Evolutionary conservation across 2,888 invertebrate species (phyloP).

Genomic region (Orchestes rusci): DNA sequence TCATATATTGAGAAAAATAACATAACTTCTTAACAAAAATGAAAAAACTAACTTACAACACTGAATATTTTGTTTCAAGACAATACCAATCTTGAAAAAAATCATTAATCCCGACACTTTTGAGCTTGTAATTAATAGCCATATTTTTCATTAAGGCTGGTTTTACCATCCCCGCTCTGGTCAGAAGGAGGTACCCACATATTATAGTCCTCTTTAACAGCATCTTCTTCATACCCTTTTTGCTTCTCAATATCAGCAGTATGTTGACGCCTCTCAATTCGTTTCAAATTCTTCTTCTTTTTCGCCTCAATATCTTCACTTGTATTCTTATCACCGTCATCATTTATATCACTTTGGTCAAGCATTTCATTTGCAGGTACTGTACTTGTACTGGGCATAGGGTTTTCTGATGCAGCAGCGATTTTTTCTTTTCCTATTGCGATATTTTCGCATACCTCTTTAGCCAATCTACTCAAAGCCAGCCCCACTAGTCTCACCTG

Average conservation of each 20-base stretch:
- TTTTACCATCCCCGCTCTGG: conserved; percentile 72
- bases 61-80: too few species aligned
- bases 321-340: neutral
- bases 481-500: too few species aligned
- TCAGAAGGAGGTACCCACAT: conserved; percentile 71
- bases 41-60: too few species aligned
- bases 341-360: neutral
- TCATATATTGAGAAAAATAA: too few species aligned
- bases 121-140: conserved; percentile 64
- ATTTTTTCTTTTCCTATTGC: too few species aligned
- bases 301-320: conserved; percentile 23
- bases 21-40: too few species aligned
- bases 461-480: too few species aligned
- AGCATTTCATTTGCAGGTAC: neutral
- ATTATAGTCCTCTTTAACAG: conserved; percentile 56
- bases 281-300: conserved; percentile 36
- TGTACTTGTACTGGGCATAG: neutral
- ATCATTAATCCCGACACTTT: too few species aligned
- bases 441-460: conserved; percentile 14
- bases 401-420: neutral
- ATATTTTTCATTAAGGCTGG: conserved; percentile 67
- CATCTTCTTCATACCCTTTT: conserved; percentile 43
- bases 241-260: conserved; percentile 31
- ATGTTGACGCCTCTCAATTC: conserved; percentile 35
- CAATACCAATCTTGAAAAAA: too few species aligned